Evolutionary conservation across 2,113 vertebrate genomes (phyloP).

Genomic region (Tursiops truncatus): DNA sequence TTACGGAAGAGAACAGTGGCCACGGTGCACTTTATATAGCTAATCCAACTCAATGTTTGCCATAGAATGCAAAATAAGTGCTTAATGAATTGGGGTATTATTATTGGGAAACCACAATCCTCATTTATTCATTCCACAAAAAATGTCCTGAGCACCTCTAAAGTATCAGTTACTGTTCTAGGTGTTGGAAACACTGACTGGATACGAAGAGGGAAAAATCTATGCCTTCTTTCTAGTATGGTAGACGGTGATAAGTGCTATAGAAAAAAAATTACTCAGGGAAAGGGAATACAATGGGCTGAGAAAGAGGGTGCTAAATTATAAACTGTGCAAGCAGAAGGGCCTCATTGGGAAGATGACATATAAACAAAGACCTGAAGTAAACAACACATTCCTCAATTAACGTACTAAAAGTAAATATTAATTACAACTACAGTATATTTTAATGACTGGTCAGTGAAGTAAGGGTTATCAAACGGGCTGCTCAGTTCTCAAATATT

Average conservation of each 20-base stretch:
- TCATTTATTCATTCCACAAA: neutral
- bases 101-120: neutral
- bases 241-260: neutral
- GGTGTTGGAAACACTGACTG: neutral
- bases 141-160: neutral
- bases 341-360: neutral
- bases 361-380: neutral
- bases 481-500: neutral
- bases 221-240: neutral
- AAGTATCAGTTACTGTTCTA: neutral
- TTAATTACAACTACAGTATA: neutral
- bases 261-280: neutral
- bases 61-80: neutral
- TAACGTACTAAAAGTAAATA: constrained; percentile 15
- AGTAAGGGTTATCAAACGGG: neutral
- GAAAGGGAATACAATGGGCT: neutral
- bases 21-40: neutral
- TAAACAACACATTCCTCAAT: neutral
- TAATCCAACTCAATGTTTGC: neutral
- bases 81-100: neutral
- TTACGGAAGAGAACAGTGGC: neutral
- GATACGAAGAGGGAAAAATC: neutral
- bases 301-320: neutral
- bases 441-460: neutral
- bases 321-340: neutral